Evolutionary conservation across 2,113 vertebrate species (phyloP).

Genomic region (Tor tambroides): DNA sequence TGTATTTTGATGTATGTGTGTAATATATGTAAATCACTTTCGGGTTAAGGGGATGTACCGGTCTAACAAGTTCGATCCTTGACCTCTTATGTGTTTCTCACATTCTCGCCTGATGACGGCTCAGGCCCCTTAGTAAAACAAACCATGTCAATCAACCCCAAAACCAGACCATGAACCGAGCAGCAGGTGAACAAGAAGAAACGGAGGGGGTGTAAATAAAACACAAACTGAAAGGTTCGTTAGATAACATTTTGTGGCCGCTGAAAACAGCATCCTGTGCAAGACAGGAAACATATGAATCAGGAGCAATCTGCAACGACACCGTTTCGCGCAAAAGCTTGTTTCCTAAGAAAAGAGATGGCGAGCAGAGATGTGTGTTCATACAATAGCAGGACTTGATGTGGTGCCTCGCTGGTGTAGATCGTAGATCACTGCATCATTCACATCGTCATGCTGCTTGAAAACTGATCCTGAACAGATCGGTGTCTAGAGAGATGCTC

Average conservation of each 20-base stretch:
- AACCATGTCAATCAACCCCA: background rate
- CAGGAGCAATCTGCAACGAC: conserved; percentile 17
- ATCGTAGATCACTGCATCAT: background rate
- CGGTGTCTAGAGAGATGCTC: background rate
- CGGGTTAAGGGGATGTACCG: conserved; percentile 35
- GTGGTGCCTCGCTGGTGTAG: background rate
- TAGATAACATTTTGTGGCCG: conserved; percentile 15
- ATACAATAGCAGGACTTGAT: conserved; percentile 11
- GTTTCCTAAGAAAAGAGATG: conserved; percentile 33
- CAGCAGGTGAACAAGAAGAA: background rate
- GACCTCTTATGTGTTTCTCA: conserved; percentile 10
- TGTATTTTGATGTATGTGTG: background rate
- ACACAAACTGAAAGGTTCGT: background rate
- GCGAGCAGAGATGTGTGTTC: background rate
- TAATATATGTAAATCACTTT: conserved; percentile 24
- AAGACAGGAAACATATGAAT: conserved; percentile 30
- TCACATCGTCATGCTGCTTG: background rate
- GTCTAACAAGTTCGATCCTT: conserved; percentile 31
- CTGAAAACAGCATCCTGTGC: conserved; percentile 20
- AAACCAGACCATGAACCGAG: background rate
- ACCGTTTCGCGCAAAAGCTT: background rate
- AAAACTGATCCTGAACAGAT: conserved; percentile 6
- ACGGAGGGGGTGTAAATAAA: background rate
- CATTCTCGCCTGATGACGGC: background rate
- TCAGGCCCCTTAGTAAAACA: background rate